Evolutionary conservation across 2,888 invertebrate species (phyloP).

Genomic region (Nemapogon koenigi): DNA sequence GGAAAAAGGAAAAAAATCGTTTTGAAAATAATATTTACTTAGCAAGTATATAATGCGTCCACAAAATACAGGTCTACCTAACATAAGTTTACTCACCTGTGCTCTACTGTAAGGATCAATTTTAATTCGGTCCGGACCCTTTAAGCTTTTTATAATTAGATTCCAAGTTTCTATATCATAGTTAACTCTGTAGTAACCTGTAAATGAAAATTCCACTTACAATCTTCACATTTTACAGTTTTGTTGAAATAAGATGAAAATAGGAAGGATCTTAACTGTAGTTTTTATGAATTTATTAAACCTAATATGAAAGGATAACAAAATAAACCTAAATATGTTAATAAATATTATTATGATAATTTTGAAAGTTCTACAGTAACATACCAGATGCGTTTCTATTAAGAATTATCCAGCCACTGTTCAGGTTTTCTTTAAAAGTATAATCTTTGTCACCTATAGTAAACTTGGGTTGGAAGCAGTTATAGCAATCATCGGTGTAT

Average conservation of each 20-base stretch:
- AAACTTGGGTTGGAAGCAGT: slow-evolving; percentile 45
- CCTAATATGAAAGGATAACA: too few species aligned
- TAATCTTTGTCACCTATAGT: slow-evolving; percentile 39
- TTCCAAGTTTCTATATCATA: slow-evolving; percentile 61
- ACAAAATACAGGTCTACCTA: not conserved
- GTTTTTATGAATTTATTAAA: too few species aligned
- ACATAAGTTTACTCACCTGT: slow-evolving; percentile 27
- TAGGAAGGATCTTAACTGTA: too few species aligned
- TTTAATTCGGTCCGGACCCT: slow-evolving; percentile 26
- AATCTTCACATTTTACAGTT: too few species aligned
- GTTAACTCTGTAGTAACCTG: slow-evolving; percentile 68
- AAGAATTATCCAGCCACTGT: slow-evolving; percentile 50
- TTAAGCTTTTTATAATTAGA: slow-evolving; percentile 51
- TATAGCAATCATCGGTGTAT: slow-evolving; percentile 41
- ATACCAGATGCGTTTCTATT: slow-evolving; percentile 50
- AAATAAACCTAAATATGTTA: not conserved
- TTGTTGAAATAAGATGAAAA: too few species aligned
- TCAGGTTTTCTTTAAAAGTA: slow-evolving; percentile 44
- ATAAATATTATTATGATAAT: slow-evolving; percentile 1
- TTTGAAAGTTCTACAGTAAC: not conserved
- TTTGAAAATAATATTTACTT: not conserved
- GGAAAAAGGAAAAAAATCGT: slow-evolving; percentile 17
- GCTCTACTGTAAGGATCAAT: slow-evolving; percentile 58
- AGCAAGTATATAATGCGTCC: not conserved
- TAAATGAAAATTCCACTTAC: too few species aligned